Base-by-base conservation (phyloP, 1,140 invertebrate genomes). In the Cataglyphis hispanica region DNA sequence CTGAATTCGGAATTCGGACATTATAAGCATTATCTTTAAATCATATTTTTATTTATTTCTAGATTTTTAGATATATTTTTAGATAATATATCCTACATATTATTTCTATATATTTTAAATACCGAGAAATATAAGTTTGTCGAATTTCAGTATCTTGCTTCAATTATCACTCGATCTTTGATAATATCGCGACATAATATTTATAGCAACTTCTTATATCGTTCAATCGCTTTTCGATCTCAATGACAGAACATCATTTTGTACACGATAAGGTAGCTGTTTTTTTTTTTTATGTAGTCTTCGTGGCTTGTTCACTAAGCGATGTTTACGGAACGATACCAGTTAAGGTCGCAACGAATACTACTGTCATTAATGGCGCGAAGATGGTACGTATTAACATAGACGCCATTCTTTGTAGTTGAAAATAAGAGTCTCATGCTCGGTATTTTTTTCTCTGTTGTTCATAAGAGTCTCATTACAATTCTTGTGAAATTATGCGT, bases 251-350 rank as follows among this genome's bases (percentile, higher is more conserved):
- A 37, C 37, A 66, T 37, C n/a, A 13, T 67, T 22, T 53, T 67
- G n/a, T 60, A 19, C 2, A 34, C 34, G 34, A 58, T 56, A 81
- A 81, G 27, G 37, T 43, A 19, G 4, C 1, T 34, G 25, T 58
- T 34, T 60, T 72, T 74, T 40, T 34, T 60, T 46, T 34, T 2
- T 13, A 19, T 13, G 16, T 34, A 8, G 34, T 83, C 61, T 77
- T 76, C 63, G 60, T 61, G 43, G 25, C 31, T 75, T 46, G 50
- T 66, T 53, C 72, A 16, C 27, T 25, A 34, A 27, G 27, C 16
- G n/a, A 66, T 83, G 78, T 83, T 83, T 83, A 61, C 67, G 53
- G 53, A 72, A 83, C 37, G 53, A 61, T 69, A 56, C 19, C 7
- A 25, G 27, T 53, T 60, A 19, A 46, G 22, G 50, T 72, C 31